Base-by-base conservation (phyloP, 2,797 vertebrate species). In the Gymnocypris eckloni region DNA sequence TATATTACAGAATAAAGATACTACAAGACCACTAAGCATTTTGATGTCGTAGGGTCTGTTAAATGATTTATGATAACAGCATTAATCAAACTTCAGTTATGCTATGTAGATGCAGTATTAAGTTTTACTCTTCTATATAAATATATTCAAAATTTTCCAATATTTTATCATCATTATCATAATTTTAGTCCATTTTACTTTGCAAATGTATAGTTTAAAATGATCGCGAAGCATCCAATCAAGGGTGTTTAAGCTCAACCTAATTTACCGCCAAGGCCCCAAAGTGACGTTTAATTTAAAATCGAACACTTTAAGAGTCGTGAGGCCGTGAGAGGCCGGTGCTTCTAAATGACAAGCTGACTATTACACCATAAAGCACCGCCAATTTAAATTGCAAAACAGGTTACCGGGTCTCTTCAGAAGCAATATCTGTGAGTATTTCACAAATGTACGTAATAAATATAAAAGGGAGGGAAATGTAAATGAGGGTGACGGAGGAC, bases 401-500 rank as follows among this genome's bases (percentile, higher is more conserved):
- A 91, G 92, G 93, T 92, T 91, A 91, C 90, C 93, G 89, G 92
- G 94, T 90, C 94, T 93, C 87, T 92, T 93, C 93, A 91, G 85
- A 94, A 92, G 90, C 92, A 93, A 93, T 93, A 94, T 96, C 94
- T 91, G 93, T 95, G 93, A 92, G 93, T 94, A 94, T 95, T 92
- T 90, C 87, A 91, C 92, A 94, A 92, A 90, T 80, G 76, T 90
- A 91, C 81, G 85, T 94, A 94, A 92, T 95, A 95, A 94, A 95
- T 94, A 94, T 92, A 93, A 92, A 91, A 86, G 89, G 88, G 90
- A 88, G 80, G 90, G 90, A 83, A 93, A 97, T 98, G 97, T 96
- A 99, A 99, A 99, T 98, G 94, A 97, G 96, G 96, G 97, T 98
- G 97, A 97, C 92, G 93, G 94, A 95, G 95, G 96, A 96, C 95